A percentile compares a stretch with the other conserved stretches of the same genome.
These are phyloP conservation scores for Cyprinodon brontotheroides DNA, from an alignment of 2,113 vertebrate genomes.

Conservation along the genomic window DNA sequence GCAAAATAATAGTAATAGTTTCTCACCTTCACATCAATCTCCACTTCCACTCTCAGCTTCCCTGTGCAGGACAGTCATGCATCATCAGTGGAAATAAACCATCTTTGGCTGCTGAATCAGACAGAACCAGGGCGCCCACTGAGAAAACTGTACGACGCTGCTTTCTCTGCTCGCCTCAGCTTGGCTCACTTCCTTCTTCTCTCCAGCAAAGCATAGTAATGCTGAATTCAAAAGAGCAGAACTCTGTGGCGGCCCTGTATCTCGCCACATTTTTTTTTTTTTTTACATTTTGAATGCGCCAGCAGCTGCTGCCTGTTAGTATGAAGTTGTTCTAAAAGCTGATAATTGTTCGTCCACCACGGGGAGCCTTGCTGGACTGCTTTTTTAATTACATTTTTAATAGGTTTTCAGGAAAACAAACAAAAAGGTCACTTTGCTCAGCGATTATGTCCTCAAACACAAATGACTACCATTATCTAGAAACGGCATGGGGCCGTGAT, in stretches of 20 bases:
- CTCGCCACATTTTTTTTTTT: conserved; percentile 17
- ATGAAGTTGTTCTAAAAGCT: conserved; percentile 47
- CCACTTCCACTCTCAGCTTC: conserved; percentile 41
- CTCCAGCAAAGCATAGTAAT: conserved; percentile 26
- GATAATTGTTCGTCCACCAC: conserved; percentile 63
- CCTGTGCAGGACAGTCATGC: conserved; percentile 31
- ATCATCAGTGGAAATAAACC: conserved; percentile 46
- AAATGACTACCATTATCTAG: conserved; percentile 51
- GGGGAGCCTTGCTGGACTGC: conserved; percentile 44
- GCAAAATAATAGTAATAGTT: conserved; percentile 22
- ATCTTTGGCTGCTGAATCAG: conserved; percentile 59
- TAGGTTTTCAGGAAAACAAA: conserved; percentile 63
- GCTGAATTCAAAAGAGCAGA: conserved; percentile 30
- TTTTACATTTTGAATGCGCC: conserved; percentile 28
- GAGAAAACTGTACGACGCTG: conserved; percentile 46
- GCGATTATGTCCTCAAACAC: conserved; percentile 28
- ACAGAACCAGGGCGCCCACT: conserved; percentile 48
- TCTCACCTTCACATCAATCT: conserved; percentile 42
- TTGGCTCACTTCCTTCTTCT: conserved; percentile 22
- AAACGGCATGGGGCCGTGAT: background rate
- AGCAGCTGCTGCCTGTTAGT: conserved; percentile 34
- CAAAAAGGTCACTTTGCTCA: conserved; percentile 51
- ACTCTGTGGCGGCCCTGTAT: conserved; percentile 25
- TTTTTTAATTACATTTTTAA: conserved; percentile 72
- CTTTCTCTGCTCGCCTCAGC: conserved; percentile 6